Evolutionary conservation across 2,113 vertebrate species (phyloP).

Genomic region (Dasypus novemcinctus): DNA sequence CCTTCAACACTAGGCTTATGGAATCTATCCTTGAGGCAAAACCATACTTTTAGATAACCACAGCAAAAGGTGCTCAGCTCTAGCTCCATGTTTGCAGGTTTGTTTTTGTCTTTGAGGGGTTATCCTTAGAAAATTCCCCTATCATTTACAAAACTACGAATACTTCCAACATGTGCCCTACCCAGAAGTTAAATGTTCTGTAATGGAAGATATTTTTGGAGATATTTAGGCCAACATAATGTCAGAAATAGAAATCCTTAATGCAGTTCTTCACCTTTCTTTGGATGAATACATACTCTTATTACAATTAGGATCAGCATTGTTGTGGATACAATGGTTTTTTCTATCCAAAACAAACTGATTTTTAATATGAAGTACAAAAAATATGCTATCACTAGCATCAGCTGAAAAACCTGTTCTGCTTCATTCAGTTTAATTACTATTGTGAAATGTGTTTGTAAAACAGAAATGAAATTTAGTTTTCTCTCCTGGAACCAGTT

Average conservation of each 20-base stretch:
- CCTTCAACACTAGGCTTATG: not conserved
- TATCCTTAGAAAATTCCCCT: not conserved
- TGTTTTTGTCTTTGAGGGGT: not conserved
- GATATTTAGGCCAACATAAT: not conserved
- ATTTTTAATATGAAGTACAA: constrained; percentile 30
- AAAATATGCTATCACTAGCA: not conserved
- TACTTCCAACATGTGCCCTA: not conserved
- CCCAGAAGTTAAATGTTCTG: not conserved
- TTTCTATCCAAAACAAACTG: not conserved
- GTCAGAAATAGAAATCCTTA: not conserved
- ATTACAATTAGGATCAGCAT: not conserved
- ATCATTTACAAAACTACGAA: not conserved
- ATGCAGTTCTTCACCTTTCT: not conserved
- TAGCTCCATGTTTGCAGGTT: not conserved
- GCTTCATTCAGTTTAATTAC: not conserved
- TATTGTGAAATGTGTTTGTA: not conserved
- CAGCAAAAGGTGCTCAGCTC: not conserved
- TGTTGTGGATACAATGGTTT: not conserved
- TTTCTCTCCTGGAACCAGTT: not conserved
- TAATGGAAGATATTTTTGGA: not conserved
- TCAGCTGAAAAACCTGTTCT: not conserved
- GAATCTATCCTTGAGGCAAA: not conserved
- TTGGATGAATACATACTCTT: not conserved
- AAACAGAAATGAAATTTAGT: constrained; percentile 42
- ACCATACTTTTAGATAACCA: not conserved